Evolutionary conservation across 2,113 vertebrate genomes (phyloP), one percentile per base, ranked within the genome.

Genomic region (Galbula dea): DNA sequence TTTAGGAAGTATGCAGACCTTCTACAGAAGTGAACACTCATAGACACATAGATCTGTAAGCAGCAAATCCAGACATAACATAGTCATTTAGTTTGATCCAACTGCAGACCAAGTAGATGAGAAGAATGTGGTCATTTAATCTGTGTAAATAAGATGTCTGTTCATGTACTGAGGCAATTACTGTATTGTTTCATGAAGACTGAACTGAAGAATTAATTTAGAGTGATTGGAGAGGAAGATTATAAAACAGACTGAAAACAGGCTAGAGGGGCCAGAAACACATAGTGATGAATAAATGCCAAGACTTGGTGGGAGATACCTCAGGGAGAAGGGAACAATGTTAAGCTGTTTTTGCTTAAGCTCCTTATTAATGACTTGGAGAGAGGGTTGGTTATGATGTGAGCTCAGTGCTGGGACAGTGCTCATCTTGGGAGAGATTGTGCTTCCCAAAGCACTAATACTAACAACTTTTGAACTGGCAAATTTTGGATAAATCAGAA

Each of bases 201-300:
- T 58, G 52, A 81, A 20, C 24, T 90, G 89, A 92, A 86, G 93
- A 91, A 77, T 55, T 76, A 87, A 92, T 92, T 93, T 79, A 89
- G 61, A 87, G 79, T 94, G 84, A 91, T 81, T 87, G 36, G 51
- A 80, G 78, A 73, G 76, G 74, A 74, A 61, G 34, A 85, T 84
- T 92, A 76, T 76, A 83, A 89, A 90, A 23, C 46, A 86, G 63
- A 88, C 65, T 84, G 83, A 91, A 95, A 96, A 88, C 7, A 95
- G 46, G 34, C 89, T 87, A 34, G 66, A 82, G 51, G 54, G 54
- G 79, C 51, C 41, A 72, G 74, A 85, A 94, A 84, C 46, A 76
- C n/a, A 52, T 4, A 82, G 59, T 36, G 32, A 71, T 85, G 67
- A 85, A 79, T 87, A 89, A 84, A 80, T 76, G 84, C 89, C 74